Base-by-base conservation (phyloP, 1,140 invertebrate species). In the Apolygus lucorum region DNA sequence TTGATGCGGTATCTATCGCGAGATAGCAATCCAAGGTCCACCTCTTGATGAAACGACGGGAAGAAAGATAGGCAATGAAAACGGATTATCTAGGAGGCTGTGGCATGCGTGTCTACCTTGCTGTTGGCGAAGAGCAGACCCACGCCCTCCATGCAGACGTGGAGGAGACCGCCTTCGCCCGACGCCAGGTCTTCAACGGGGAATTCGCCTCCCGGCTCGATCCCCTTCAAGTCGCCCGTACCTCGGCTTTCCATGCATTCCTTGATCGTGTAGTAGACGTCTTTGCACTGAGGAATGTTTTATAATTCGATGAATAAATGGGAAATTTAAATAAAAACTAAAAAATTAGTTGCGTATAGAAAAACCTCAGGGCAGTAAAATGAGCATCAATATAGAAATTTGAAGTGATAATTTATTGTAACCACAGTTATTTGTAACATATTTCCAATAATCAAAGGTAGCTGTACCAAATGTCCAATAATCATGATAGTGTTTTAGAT, bases 91-190 rank as follows among this genome's bases (percentile, higher is more conserved):
- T 14, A 63, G 2, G 17, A 63, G 27, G 52, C 29, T 26, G 54
- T 21, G 22, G 52, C 68, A 72, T 73, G 67, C 69, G 64, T 24
- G 68, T 78, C n/a, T 90, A 99, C 96, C 94, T 99, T 98, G 88
- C 95, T 97, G 79, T 96, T 96, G 73, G 95, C 96, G 83, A 99
- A 98, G 71, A 98, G 89, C 71, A 99, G 87, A 73, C 95, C 94
- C 76, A 99, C 95, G 74, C 97, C 97, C 82, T 99, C 96, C 87
- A 99, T 96, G 85, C 96, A 98, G 75, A 99, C 96, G 86, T 98
- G 96, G 68, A 99, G 87, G 29, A 99, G 86, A 13, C 97, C 97
- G 64, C 97, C 96, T 82, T 98, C 93, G 26, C 95, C 95, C 1
- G 94, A 93, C 75, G 89, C 89, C 83, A 98, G 90, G 80, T 99